Percentiles rank a stretch among this genome's conserved stretches.
Conservation (phyloP, 2,888 invertebrate genomes). For the Drosophila rubida region DNA sequence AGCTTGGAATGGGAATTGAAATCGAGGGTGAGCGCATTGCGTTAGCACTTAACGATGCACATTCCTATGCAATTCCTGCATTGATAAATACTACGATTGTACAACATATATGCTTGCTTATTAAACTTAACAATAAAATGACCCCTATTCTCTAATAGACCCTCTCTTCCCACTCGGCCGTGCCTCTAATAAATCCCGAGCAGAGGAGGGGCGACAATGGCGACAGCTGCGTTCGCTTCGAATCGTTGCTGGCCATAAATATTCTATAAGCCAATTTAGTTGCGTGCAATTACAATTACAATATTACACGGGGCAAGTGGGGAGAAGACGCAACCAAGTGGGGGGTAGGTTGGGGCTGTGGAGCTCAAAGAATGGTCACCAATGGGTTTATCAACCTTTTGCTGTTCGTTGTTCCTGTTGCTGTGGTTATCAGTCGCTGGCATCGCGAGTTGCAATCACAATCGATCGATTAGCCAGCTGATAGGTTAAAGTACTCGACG, state of each 20-base stretch:
- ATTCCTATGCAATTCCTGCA: slow-evolving; percentile 33
- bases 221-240: slow-evolving; percentile 55
- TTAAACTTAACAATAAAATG: slow-evolving; percentile 44
- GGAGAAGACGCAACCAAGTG: not conserved
- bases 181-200: no score
- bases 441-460: slow-evolving; percentile 58
- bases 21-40: slow-evolving; percentile 28
- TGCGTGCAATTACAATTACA: slow-evolving; percentile 66
- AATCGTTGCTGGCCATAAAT: slow-evolving; percentile 57
- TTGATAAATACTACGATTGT: slow-evolving; percentile 1
- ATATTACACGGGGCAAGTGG: slow-evolving; percentile 22
- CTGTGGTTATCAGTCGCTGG: slow-evolving; percentile 68
- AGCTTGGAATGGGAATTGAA: slow-evolving; percentile 40
- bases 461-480: slow-evolving; percentile 74
- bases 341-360: not conserved
- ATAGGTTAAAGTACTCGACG: slow-evolving; percentile 64
- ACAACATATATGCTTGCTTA: slow-evolving; percentile 10
- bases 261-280: slow-evolving; percentile 71
- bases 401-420: slow-evolving; percentile 25
- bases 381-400: slow-evolving; percentile 74
- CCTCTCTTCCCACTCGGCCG: not conserved
- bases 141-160: not conserved
- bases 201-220: not conserved
- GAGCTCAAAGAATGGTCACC: slow-evolving; percentile 27
- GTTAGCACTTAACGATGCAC: slow-evolving; percentile 24